Evolutionary conservation across 1,140 invertebrate genomes (phyloP).

Genomic region (Pseudomyrmex concolor): DNA sequence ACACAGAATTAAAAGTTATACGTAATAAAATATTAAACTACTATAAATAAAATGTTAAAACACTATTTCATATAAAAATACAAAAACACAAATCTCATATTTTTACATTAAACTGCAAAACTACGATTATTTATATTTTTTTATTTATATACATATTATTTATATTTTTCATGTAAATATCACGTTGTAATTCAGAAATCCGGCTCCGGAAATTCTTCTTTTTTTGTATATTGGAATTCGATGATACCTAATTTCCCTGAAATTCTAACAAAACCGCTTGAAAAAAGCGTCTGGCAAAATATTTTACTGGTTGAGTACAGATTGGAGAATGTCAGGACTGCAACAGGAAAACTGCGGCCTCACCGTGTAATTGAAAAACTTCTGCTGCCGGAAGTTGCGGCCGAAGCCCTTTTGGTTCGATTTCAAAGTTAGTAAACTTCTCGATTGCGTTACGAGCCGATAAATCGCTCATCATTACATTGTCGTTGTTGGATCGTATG

Average conservation of each 20-base stretch:
- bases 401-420: conserved; percentile 37
- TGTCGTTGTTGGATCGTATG: conserved; percentile 16
- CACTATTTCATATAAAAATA: conserved; percentile 1
- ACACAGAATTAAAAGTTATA: background rate
- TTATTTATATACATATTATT: background rate
- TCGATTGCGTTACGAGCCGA: conserved; percentile 41
- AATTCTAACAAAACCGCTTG: conserved; percentile 6
- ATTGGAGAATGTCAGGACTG: conserved; percentile 63
- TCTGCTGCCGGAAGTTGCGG: conserved; percentile 66
- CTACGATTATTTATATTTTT: background rate
- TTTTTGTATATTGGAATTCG: background rate
- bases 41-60: too few relatives aligned
- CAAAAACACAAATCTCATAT: background rate
- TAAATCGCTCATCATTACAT: conserved; percentile 64
- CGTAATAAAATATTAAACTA: too few relatives aligned
- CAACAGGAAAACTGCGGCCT: conserved; percentile 62
- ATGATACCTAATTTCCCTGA: background rate
- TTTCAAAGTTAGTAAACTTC: conserved; percentile 58
- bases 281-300: conserved; percentile 21
- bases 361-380: conserved; percentile 77
- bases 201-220: background rate
- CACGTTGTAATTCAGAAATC: background rate
- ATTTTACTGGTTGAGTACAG: conserved; percentile 21
- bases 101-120: background rate
- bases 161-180: too few relatives aligned